Base-by-base conservation (phyloP, 2,113 vertebrate species). In the Mohoua ochrocephala region DNA sequence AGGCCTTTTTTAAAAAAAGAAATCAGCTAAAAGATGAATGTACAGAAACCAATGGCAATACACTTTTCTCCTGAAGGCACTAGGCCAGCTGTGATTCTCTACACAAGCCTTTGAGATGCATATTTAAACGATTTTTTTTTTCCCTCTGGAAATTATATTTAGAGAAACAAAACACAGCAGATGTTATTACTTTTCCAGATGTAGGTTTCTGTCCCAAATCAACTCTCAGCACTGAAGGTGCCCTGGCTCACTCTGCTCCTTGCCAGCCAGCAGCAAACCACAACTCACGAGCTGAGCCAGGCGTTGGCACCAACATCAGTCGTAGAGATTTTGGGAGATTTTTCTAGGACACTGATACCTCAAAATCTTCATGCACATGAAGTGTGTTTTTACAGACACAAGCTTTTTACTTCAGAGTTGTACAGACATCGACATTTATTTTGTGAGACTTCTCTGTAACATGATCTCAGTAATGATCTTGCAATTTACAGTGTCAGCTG, bases 61-160 rank as follows among this genome's bases (percentile, higher is more conserved):
- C 60, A 53, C 10, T 93, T 90, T 80, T 89, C 92, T 97, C 74
- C 79, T 93, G 54, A 87, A 98, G 93, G 93, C 97, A 95, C 90
- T 77, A 94, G 69, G 92, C 96, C 97, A 98, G 96, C 97, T 98
- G 97, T 95, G 97, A 95, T 88, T 97, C 91, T 92, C 91, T 94
- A 97, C 85, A 94, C 44, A 95, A 96, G 74, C 71, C 92, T 97
- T 92, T 96, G 94, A 96, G 93, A 97, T 97, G 93, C 89, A 85
- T 79, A 97, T 92, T 98, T 91, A 97, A 98, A 98, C 97, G 91
- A 96, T 95, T 97, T 59, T 18, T 39, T 95, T 70, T 82, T 91
- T 96, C 24, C 71, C 74, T 91, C 67, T 76, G 68, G 91, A 96
- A 98, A 97, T 96, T 95, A 92, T 96, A 97, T 97, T 97, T 97